Evolutionary conservation across 2,797 vertebrate species (phyloP).

Genomic region (Natrix natrix): DNA sequence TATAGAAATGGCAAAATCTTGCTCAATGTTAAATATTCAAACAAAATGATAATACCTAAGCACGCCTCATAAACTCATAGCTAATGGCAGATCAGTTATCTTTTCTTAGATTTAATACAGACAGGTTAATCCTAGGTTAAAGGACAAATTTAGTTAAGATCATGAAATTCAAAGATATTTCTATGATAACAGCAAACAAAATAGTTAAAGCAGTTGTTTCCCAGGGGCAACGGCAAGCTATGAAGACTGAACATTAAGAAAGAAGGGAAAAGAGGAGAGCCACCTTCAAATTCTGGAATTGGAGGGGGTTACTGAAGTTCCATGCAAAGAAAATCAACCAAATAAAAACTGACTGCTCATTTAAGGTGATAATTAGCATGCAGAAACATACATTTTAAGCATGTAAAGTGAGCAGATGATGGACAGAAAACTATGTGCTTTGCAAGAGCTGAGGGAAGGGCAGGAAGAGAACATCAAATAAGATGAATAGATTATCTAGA

Average conservation of each 20-base stretch:
- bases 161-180: background rate
- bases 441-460: background rate
- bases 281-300: background rate
- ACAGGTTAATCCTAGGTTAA: background rate
- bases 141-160: background rate
- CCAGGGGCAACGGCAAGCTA: background rate
- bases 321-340: background rate
- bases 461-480: background rate
- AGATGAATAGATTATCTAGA: background rate
- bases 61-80: background rate
- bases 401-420: background rate
- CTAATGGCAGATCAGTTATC: background rate
- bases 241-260: background rate
- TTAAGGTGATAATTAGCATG: background rate
- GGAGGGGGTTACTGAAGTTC: background rate
- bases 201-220: background rate
- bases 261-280: background rate
- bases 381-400: background rate
- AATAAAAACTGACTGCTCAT: background rate
- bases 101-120: background rate
- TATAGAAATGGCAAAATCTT: background rate
- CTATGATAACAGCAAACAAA: background rate
- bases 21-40: background rate
- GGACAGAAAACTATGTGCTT: background rate
- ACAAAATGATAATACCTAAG: background rate